Evolutionary conservation across 1,140 invertebrate species (phyloP), one percentile per base, ranked within the genome.

Genomic region (Rhagoletis pomonella): DNA sequence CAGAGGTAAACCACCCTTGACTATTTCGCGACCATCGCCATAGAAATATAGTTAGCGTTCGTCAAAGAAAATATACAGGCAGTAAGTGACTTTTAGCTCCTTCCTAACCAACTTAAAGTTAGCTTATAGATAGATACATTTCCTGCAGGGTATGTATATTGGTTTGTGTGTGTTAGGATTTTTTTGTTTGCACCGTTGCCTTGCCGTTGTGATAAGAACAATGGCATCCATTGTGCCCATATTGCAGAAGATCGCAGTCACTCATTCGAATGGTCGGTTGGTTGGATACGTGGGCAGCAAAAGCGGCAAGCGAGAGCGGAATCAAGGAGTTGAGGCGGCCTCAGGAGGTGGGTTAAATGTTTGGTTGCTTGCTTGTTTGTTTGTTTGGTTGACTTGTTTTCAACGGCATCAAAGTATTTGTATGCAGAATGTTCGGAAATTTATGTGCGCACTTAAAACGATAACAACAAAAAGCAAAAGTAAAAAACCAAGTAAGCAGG

Each of bases 231-330:
- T 81, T 81, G 73, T 81, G 73, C 17, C 73, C 73, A 81, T 81
- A 81, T 81, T 81, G 73, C 47, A 55, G 73, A 58, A 81, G 73
- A 81, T 81, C 73, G n/a, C 73, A 81, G 73, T 81, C 73, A 81
- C 47, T 81, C 47, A 55, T 81, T 81, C 50, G 73, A 81, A 19
- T 81, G 73, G 19, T 47, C 29, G 73, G 73, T 81, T 81, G 6
- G 29, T 9, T 29, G 29, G 4, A 39, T n/a, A n/a, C 17, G 60
- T 4, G 17, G 12, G 44, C 44, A 50, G 69, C 39, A 73, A 19
- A 5, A 19, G 50, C 2, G 50, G 4, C 6, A 0, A 10, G 1
- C 5, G 47, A 55, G 6, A 29, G 14, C 5, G 17, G n/a, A n/a
- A n/a, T n/a, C n/a, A n/a, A n/a, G n/a, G n/a, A n/a, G 17, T 0